Percentiles rank a stretch among this genome's conserved stretches.
These are phyloP conservation scores for Phytoseiulus persimilis DNA, from an alignment of 2,888 invertebrate species.

Conservation along the genomic window DNA sequence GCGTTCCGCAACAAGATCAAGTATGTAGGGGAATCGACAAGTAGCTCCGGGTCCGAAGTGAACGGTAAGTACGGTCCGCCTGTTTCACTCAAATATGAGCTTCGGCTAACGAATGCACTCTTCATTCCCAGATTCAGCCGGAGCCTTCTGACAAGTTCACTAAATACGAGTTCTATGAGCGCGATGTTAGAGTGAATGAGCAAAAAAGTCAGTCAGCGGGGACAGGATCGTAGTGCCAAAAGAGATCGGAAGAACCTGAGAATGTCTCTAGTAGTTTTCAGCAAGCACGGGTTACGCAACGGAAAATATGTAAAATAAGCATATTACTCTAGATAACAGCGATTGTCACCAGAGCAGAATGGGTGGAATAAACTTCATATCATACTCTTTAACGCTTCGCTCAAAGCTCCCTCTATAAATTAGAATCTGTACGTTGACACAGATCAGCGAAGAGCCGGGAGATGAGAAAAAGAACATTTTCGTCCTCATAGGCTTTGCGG, in stretches of 20 bases:
- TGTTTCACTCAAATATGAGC: background rate
- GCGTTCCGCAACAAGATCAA: constrained; percentile 19
- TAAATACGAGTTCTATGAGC: background rate
- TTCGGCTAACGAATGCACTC: background rate
- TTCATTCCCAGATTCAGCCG: background rate
- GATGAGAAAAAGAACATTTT: too few species aligned
- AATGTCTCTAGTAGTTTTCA: background rate
- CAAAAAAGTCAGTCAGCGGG: background rate
- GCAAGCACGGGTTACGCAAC: background rate
- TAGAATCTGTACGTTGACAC: too few species aligned
- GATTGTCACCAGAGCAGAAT: background rate
- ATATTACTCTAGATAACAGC: background rate
- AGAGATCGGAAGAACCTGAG: background rate
- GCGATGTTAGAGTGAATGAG: background rate
- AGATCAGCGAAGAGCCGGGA: too few species aligned
- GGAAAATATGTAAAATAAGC: background rate
- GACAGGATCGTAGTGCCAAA: background rate
- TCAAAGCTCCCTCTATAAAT: too few species aligned
- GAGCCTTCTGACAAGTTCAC: background rate
- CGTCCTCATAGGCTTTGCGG: too few species aligned
- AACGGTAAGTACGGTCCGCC: background rate
- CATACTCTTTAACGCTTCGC: background rate
- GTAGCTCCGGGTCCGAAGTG: background rate
- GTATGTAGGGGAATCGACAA: background rate
- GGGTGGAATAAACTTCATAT: too few species aligned